A percentile compares a stretch with the other conserved stretches of the same genome.
phyloP scores from a whole-genome alignment of 2,797 vertebrate species.

The Erethizon dorsatum region DNA sequence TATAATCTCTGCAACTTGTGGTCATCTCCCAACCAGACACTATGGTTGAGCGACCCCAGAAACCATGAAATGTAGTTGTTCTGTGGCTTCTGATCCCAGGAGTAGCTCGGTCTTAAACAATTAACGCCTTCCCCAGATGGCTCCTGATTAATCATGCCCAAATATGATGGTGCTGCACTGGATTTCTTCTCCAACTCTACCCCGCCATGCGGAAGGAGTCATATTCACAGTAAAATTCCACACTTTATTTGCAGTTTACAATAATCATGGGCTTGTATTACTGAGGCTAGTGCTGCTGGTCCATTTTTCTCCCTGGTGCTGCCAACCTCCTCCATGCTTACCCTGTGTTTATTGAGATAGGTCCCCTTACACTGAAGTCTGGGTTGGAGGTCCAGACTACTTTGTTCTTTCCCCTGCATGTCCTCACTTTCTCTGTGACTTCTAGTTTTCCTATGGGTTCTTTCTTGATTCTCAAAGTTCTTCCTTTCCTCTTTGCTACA shows the following conservation, averaged over 20 bases:
- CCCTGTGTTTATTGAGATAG: background rate
- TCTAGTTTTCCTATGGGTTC: background rate
- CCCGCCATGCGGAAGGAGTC: background rate
- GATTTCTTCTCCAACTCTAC: background rate
- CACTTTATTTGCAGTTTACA: background rate
- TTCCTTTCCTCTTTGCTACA: background rate
- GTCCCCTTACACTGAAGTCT: background rate
- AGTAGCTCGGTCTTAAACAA: background rate
- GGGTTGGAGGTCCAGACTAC: background rate
- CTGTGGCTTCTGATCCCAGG: background rate
- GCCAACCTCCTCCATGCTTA: background rate
- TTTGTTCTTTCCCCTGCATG: background rate
- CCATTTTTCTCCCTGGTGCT: background rate
- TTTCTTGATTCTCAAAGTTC: background rate
- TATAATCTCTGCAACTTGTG: background rate
- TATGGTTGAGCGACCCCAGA: background rate
- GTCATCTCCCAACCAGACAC: background rate
- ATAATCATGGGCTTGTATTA: background rate
- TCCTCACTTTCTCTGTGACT: background rate
- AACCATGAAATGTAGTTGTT: background rate
- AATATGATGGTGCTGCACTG: background rate
- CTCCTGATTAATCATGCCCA: background rate
- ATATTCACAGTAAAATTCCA: background rate
- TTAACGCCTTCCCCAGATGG: background rate
- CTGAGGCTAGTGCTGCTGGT: background rate